A percentile compares a stretch with the other conserved stretches of the same genome.
Conservation (phyloP, 2,888 invertebrate species). For the Danaus chrysippus region DNA sequence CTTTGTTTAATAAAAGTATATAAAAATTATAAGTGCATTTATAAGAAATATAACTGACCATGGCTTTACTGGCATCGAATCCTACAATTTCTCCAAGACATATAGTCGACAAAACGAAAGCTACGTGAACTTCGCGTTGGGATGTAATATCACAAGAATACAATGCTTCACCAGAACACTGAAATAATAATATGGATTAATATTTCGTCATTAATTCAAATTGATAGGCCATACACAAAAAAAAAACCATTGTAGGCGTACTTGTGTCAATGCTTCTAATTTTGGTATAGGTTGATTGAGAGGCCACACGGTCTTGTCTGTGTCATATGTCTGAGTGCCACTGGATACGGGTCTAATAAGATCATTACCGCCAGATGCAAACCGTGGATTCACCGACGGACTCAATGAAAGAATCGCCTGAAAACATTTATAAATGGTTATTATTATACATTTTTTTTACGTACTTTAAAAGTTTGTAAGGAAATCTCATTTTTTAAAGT, state of each 20-base stretch:
- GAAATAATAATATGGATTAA: constrained; percentile 30
- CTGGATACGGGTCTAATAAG: constrained; percentile 81
- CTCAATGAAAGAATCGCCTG: constrained; percentile 77
- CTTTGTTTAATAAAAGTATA: neutral
- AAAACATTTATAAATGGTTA: neutral
- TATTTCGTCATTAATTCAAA: neutral
- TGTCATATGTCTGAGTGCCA: constrained; percentile 85
- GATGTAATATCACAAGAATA: constrained; percentile 81
- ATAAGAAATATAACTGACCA: constrained; percentile 64
- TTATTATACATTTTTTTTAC: neutral
- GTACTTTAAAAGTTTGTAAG: constrained; percentile 9
- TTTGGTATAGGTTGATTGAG: constrained; percentile 86
- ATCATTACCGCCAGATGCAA: constrained; percentile 74
- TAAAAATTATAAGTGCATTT: neutral
- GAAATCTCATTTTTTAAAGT: no score
- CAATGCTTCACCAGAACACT: constrained; percentile 83
- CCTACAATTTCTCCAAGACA: constrained; percentile 77
- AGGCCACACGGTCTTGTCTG: constrained; percentile 84
- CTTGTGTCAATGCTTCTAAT: constrained; percentile 81
- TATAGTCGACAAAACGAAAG: constrained; percentile 78
- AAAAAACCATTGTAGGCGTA: constrained; percentile 28
- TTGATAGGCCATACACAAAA: neutral
- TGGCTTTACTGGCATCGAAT: constrained; percentile 80
- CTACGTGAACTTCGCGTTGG: constrained; percentile 82
- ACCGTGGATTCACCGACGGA: constrained; percentile 62